Evolutionary conservation across 2,888 invertebrate species (phyloP), one percentile per base, ranked within the genome.

Genomic region (Oligia strigilis): DNA sequence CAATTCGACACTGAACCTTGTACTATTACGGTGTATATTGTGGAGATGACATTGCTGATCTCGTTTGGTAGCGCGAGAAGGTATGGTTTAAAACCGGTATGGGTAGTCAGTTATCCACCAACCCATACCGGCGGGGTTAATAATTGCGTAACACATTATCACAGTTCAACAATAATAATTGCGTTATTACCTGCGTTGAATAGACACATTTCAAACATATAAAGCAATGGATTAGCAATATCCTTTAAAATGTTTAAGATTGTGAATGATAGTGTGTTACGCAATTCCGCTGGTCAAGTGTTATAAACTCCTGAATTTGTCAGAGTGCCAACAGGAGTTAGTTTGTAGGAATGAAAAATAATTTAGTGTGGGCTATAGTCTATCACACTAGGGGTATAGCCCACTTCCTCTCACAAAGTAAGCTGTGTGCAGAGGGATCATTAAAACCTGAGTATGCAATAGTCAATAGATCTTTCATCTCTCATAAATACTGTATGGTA

Each of bases 1-100:
- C 9, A 23, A 11, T 43, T 29, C 11, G 23, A 14, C 62, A 29
- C 9, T 19, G n/a, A 40, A 77, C 19, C 19, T 40, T 72, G 49
- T 17, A 72, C 49, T 36, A 29, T 29, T 29, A 8, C 17, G 36
- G 0, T 43, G 43, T 29, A 23, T 43, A 19, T 40, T 0, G 9
- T 75, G 55, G 19, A 43, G 9, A 55, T 55, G 29, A 29, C 19
- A 23, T 75, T 75, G 23, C 19, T 75, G 40, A 75, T 29, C 8
- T 43, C 14, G 14, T 4, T 52, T 49, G 11, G n/a, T 49, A 52
- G 1, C 5, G 14, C 14, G 17, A 52, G 17, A 14, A 17, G 52
- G 2, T 40, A 19, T 43, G 19, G 43, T 19, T 74, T 1, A 5
- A 43, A 75, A 75, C 5, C 40, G 29, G 29, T 49, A 4, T 13